Conservation (phyloP, 2,113 vertebrate species). For the Monarcha castaneiventris region DNA sequence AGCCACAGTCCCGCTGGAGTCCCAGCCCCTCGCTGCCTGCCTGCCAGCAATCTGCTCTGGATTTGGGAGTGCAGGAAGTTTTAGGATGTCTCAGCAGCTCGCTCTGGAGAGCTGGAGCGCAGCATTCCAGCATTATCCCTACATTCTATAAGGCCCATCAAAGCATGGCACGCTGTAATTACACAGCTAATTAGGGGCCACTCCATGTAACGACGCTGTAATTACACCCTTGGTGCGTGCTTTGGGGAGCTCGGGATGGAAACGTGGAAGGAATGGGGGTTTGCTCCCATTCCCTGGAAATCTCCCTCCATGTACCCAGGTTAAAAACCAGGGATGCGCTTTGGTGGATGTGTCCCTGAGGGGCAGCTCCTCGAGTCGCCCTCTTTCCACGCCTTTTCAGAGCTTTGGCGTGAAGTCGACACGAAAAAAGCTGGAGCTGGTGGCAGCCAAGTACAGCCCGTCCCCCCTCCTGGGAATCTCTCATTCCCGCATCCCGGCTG, state of each 20-base stretch:
- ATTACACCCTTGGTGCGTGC: not conserved
- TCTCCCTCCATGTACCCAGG: not conserved
- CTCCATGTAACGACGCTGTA: not conserved
- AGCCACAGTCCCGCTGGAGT: not conserved
- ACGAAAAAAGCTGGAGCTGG: not conserved
- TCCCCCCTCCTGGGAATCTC: not conserved
- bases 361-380: not conserved
- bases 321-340: not conserved
- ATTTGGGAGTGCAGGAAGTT: not conserved
- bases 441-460: not conserved
- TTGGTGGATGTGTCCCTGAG: not conserved
- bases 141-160: not conserved
- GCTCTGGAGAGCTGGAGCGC: not conserved
- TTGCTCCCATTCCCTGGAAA: not conserved
- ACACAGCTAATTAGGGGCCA: constrained; percentile 1
- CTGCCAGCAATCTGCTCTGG: not conserved
- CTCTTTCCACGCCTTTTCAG: not conserved
- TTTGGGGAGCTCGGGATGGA: not conserved
- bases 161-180: constrained; percentile 11
- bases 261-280: not conserved
- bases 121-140: not conserved
- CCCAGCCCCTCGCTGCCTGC: not conserved
- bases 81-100: not conserved
- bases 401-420: not conserved
- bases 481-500: not conserved